phyloP scores from a whole-genome alignment of 1,140 invertebrate genomes.

The Oscheius sp. region DNA sequence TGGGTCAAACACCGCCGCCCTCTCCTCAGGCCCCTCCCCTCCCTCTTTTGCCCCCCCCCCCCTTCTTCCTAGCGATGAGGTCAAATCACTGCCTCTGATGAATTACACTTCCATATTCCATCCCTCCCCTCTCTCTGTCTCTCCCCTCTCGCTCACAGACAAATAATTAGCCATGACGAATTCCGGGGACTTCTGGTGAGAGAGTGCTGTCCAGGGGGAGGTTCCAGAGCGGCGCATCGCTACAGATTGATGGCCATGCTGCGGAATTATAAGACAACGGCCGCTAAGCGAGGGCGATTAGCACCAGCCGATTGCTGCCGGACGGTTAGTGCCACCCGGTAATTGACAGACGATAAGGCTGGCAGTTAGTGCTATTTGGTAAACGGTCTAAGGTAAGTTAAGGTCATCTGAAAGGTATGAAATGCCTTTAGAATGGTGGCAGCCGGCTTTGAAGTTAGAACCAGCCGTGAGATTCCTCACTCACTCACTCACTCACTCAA shows the following conservation, averaged over 20 bases:
- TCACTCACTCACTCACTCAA: too few relatives aligned
- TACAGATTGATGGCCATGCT: constrained; percentile 2
- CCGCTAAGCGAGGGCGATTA: too few relatives aligned
- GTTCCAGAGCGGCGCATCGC: not conserved
- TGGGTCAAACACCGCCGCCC: not conserved
- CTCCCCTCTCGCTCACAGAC: not conserved
- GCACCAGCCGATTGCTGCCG: too few relatives aligned
- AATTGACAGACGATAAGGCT: too few relatives aligned
- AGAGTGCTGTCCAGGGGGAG: not conserved
- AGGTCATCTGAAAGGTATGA: too few relatives aligned
- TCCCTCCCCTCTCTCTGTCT: not conserved
- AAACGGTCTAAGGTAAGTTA: not conserved
- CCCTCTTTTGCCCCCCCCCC: not conserved
- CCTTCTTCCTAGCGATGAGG: too few relatives aligned
- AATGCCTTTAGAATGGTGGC: too few relatives aligned
- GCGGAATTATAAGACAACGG: constrained; percentile 1
- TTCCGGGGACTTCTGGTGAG: not conserved
- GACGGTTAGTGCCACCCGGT: too few relatives aligned
- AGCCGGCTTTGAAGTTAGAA: too few relatives aligned
- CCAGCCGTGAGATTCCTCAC: too few relatives aligned
- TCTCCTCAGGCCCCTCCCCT: not conserved
- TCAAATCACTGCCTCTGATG: too few relatives aligned
- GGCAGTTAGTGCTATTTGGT: not conserved
- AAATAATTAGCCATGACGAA: constrained; percentile 13
- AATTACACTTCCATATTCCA: not conserved